Base-by-base conservation (phyloP, 2,113 vertebrate species). In the Phainopepla nitens region DNA sequence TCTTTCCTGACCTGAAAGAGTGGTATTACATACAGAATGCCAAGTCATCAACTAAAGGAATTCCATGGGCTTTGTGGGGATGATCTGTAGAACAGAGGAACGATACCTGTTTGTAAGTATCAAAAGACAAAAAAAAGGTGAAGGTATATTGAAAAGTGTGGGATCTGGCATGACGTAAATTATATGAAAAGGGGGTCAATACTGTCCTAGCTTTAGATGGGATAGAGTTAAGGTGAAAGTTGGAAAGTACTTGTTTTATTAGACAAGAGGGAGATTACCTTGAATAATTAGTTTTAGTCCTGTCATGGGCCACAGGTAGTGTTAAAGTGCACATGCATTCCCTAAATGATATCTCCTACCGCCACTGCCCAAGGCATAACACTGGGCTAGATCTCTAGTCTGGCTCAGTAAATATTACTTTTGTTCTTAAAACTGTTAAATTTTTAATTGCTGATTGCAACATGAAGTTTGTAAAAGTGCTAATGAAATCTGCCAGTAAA, bases 401-500 rank as follows among this genome's bases (percentile, higher is more conserved):
- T 73, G 45, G 19, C 7, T 61, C 39, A 33, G 18, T 73, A 75
- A 81, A 15, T 28, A 83, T 45, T 86, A 54, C 25, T 72, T 94
- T 51, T 49, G 9, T 57, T 95, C 35, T 89, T 84, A 66, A 5
- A 57, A 15, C 7, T 35, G 23, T 14, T 81, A 58, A 70, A 47
- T 58, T 83, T 94, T 93, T 89, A 42, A 54, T 94, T 89, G 31
- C 47, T 79, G 49, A 60, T 51, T 54, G 39, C 47, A 81, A 47
- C 42, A 91, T 39, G 25, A 91, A 83, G 21, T 50, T 81, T 87
- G 35, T 44, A 81, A 54, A 75, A 87, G 35, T 36, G 51, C 7
- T 89, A 84, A 58, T 51, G 61, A 91, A 87, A 87, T 78, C 75
- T 94, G 53, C 27, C 62, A 61, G 77, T 69, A 61, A 81, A 83